Base-by-base conservation (phyloP, 2,888 invertebrate genomes). In the Mesorhabditis sp. region DNA sequence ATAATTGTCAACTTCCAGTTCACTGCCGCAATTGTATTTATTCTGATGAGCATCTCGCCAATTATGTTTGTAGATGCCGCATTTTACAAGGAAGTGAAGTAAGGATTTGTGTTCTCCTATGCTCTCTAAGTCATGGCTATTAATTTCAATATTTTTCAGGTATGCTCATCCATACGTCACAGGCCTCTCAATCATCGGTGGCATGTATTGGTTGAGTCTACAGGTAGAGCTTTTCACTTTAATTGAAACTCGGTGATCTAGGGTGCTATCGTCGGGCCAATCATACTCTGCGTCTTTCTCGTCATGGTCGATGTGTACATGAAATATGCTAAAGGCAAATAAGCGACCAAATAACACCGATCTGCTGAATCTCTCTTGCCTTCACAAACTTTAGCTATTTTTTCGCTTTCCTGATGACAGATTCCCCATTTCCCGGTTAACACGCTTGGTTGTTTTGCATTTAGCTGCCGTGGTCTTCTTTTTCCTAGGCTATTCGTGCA, bases 101-200 rank as follows among this genome's bases (percentile, higher is more conserved):
- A 66, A 72, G 78, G 71, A n/a, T 6, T 50, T 66, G 13, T 58
- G 58, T 41, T 66, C 41, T 63, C 63, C 7, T n/a, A n/a, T 63
- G 43, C n/a, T 66, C n/a, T 42, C 10, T 45, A 41, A 43, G 6
- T 69, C 61, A 43, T 43, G 45, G n/a, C 64, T 43, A 44, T 10
- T 44, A 15, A 72, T 62, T 67, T 73, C 7, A 50, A 50, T 42
- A 4, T 13, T 64, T 83, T 85, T 68, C 84, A 93, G 94, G 70
- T 92, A 92, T 42, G 94, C 95, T 3, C 96, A 96, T 88, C 96
- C 96, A 0, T 97, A 96, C 88, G 90, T 97, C 74, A 96, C 96
- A 6, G 97, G 95, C 50, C 88, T 98, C 69, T 93, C 97, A 3
- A 94, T 98, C 84, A 96, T 95, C 28, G 97, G 97, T 10, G 98